phyloP scores from a whole-genome alignment of 2,888 invertebrate species.

The Mesoligia furuncula region DNA sequence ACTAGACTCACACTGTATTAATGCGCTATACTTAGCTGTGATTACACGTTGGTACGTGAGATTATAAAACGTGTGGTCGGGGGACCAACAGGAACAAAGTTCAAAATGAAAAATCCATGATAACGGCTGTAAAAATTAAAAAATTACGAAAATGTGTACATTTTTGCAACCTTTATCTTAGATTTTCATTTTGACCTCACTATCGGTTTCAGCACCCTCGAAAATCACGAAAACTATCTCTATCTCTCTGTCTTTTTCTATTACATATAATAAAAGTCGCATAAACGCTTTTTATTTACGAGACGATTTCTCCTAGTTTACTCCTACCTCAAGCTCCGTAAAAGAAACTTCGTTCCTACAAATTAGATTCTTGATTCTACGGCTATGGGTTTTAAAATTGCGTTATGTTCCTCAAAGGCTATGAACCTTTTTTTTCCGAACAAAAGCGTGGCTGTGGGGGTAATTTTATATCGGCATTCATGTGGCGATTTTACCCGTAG shows the following conservation, averaged over 20 bases:
- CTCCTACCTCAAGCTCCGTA: neutral
- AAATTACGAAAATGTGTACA: no score
- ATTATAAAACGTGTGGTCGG: neutral
- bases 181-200: neutral
- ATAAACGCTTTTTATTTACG: no score
- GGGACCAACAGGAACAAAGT: neutral
- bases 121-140: no score
- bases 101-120: no score
- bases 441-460: neutral
- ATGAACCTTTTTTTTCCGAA: neutral
- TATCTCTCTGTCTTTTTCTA: neutral
- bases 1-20: constrained; percentile 9
- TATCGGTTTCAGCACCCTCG: neutral
- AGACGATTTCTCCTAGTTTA: no score
- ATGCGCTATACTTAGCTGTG: constrained; percentile 18
- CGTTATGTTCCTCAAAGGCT: neutral
- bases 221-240: neutral
- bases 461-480: constrained; percentile 1
- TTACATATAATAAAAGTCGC: no score
- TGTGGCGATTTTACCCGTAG: neutral
- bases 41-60: constrained; percentile 11
- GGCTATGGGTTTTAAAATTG: neutral
- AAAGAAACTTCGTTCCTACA: neutral
- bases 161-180: no score
- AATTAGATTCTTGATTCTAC: neutral